Conservation (phyloP, 2,888 invertebrate species). For the Maniola hyperantus region DNA sequence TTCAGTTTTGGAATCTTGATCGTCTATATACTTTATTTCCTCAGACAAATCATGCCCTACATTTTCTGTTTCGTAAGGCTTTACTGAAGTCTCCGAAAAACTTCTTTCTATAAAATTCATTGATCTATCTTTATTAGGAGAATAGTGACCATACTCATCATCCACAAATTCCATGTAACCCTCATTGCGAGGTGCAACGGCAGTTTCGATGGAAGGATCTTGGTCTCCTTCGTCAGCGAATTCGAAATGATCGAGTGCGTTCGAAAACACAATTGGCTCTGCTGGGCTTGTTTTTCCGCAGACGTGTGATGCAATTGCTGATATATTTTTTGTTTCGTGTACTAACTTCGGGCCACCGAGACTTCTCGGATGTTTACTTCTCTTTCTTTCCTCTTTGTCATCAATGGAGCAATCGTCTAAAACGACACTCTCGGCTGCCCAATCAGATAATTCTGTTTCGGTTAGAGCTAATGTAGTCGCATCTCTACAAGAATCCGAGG, state of each 20-base stretch:
- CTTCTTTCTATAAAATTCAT: conserved; percentile 82
- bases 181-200: conserved; percentile 60
- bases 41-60: conserved; percentile 37
- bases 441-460: conserved; percentile 94
- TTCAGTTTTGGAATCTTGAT: conserved; percentile 45
- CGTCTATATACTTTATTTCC: conserved; percentile 45
- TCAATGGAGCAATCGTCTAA: conserved; percentile 87
- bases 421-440: conserved; percentile 91
- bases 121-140: conserved; percentile 71
- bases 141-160: conserved; percentile 68
- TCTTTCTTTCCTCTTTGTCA: conserved; percentile 62
- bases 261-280: conserved; percentile 63
- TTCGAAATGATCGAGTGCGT: conserved; percentile 90
- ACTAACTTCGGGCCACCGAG: conserved; percentile 66
- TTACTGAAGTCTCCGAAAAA: conserved; percentile 66
- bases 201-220: conserved; percentile 86
- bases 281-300: conserved; percentile 67
- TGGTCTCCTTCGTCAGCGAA: conserved; percentile 94
- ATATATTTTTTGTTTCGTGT: conserved; percentile 70
- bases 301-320: conserved; percentile 67
- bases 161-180: conserved; percentile 76
- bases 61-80: conserved; percentile 49
- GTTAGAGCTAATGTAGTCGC: conserved; percentile 88
- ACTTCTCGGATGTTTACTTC: conserved; percentile 61
- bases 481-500: conserved; percentile 88